Evolutionary conservation across 2,113 vertebrate genomes (phyloP).

Genomic region (Sardina pilchardus): DNA sequence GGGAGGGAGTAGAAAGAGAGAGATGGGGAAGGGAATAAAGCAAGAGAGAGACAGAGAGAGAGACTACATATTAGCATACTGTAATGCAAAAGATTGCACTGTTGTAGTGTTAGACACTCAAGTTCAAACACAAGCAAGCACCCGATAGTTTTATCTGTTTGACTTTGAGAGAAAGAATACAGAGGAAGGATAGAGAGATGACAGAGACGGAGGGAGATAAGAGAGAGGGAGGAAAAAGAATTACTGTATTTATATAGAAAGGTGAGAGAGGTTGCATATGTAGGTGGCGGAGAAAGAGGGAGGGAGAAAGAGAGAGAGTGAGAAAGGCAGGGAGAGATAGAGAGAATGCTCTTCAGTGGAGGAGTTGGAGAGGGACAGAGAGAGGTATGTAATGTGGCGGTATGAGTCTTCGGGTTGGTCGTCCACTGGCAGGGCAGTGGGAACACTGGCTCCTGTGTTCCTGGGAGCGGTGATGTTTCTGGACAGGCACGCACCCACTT

Average conservation of each 20-base stretch:
- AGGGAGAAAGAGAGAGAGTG: background rate
- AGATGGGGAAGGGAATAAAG: background rate
- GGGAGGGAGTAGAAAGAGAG: background rate
- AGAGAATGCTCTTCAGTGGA: background rate
- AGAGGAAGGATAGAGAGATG: constrained; percentile 38
- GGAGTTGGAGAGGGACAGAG: background rate
- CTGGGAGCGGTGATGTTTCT: background rate
- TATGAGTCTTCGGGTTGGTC: background rate
- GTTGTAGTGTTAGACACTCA: too few relatives aligned
- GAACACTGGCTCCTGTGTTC: constrained; percentile 16
- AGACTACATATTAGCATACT: too few relatives aligned
- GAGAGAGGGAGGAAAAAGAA: too few relatives aligned
- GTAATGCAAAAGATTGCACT: too few relatives aligned
- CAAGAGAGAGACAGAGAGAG: background rate
- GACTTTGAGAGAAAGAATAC: background rate
- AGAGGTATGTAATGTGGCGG: background rate
- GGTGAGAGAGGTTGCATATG: too few relatives aligned
- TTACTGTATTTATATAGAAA: background rate
- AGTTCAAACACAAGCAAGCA: too few relatives aligned
- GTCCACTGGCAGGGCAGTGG: background rate
- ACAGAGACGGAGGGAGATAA: constrained; percentile 62
- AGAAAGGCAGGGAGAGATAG: background rate
- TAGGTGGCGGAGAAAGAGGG: background rate
- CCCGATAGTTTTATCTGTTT: too few relatives aligned
- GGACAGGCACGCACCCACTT: background rate